Evolutionary conservation across 2,113 vertebrate species (phyloP).

Genomic region (Eubucco bourcierii): DNA sequence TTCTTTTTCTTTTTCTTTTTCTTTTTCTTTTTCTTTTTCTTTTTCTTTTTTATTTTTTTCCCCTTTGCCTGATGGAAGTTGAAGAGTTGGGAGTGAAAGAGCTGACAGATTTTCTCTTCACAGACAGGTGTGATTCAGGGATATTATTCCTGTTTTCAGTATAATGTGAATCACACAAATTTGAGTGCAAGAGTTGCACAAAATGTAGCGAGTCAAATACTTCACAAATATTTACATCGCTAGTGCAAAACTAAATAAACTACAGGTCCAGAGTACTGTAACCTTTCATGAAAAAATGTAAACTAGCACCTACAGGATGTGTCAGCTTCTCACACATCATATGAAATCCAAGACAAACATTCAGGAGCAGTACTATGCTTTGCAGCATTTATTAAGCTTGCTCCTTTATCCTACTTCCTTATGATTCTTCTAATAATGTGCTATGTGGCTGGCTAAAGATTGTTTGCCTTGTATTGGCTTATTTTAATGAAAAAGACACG

Average conservation of each 20-base stretch:
- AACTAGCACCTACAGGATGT: conserved; percentile 10
- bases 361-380: conserved; percentile 3
- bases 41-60: not conserved
- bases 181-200: not conserved
- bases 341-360: conserved; percentile 52
- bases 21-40: not conserved
- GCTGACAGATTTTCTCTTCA: conserved; percentile 13
- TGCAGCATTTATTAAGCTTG: conserved; percentile 35
- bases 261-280: not conserved
- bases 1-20: not conserved
- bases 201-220: conserved; percentile 40
- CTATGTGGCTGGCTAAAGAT: conserved; percentile 21
- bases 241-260: conserved; percentile 47
- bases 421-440: conserved; percentile 23
- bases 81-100: conserved; percentile 28
- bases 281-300: conserved; percentile 45
- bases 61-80: not conserved
- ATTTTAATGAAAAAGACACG: conserved; percentile 49
- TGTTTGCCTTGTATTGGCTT: conserved; percentile 16
- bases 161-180: not conserved
- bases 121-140: conserved; percentile 29
- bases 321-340: conserved; percentile 37
- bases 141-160: conserved; percentile 32
- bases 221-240: conserved; percentile 58
- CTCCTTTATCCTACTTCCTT: not conserved